Evolutionary conservation across 1,140 invertebrate genomes (phyloP).

Genomic region (Neuroterus valhalla): DNA sequence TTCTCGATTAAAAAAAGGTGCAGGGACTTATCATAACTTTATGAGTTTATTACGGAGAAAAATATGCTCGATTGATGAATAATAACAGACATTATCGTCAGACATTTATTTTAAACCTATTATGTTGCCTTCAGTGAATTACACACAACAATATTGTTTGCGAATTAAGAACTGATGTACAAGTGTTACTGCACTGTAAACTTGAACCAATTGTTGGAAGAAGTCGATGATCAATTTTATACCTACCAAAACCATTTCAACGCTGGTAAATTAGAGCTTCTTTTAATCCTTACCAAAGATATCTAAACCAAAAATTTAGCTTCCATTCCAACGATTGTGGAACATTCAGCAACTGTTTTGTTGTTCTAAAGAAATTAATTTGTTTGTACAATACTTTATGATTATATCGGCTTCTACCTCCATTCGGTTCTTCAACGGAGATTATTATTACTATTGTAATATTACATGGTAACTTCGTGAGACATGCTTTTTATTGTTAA

Average conservation of each 20-base stretch:
- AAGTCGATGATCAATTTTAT: not conserved
- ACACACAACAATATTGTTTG: not conserved
- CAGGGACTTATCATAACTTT: slow-evolving; percentile 58
- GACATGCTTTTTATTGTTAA: slow-evolving; percentile 63
- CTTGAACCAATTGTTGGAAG: not conserved
- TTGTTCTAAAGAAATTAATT: not conserved
- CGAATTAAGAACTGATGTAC: not conserved
- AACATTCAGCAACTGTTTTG: too few species aligned
- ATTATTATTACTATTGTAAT: slow-evolving; percentile 60
- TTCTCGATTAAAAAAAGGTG: slow-evolving; percentile 47
- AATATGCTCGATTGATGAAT: slow-evolving; percentile 57
- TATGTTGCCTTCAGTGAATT: slow-evolving; percentile 38
- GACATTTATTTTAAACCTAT: slow-evolving; percentile 60
- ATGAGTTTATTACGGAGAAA: slow-evolving; percentile 59
- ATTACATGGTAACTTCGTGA: slow-evolving; percentile 61
- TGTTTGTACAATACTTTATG: slow-evolving; percentile 25
- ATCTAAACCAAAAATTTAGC: too few species aligned
- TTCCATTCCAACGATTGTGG: too few species aligned
- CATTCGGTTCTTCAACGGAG: slow-evolving; percentile 39
- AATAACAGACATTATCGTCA: slow-evolving; percentile 61
- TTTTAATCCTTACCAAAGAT: too few species aligned
- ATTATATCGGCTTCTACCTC: too few species aligned
- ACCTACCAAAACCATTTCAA: not conserved
- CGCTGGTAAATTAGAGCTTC: not conserved
- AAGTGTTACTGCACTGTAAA: not conserved